phyloP scores from a whole-genome alignment of 2,888 invertebrate species.

The Acholoe squamosa region DNA sequence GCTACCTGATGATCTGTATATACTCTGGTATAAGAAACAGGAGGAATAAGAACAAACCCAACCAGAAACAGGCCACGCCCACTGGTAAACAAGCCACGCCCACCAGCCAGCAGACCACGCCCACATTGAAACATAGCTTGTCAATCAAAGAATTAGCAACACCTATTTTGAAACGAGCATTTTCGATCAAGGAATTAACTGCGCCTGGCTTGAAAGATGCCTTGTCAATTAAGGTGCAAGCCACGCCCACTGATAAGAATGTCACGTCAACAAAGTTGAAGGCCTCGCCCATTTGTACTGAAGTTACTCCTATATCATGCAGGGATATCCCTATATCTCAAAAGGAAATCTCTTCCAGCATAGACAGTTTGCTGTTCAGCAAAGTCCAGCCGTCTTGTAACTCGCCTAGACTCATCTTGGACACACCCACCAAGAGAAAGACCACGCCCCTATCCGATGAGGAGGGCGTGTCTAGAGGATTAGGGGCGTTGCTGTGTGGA shows the following conservation, averaged over 20 bases:
- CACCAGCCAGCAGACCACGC: background rate
- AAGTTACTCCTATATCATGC: background rate
- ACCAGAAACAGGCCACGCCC: conserved; percentile 2
- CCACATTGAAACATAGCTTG: background rate
- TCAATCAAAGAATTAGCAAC: background rate
- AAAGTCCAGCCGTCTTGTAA: background rate
- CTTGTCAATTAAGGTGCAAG: background rate
- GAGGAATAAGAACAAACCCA: conserved; percentile 21
- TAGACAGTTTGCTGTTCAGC: background rate
- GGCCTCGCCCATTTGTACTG: background rate
- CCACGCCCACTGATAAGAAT: background rate
- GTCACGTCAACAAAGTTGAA: background rate
- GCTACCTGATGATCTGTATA: conserved; percentile 30
- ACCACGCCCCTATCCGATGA: background rate
- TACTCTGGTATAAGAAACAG: conserved; percentile 22
- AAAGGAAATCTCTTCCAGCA: background rate
- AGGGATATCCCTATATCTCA: background rate
- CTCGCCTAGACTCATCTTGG: too few species aligned
- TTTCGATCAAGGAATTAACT: too few species aligned
- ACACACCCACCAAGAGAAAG: background rate
- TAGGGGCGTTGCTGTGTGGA: conserved; percentile 25
- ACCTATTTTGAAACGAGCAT: background rate
- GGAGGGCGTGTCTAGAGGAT: background rate
- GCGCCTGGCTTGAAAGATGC: background rate
- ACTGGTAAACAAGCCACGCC: background rate